phyloP scores from a whole-genome alignment of 2,888 invertebrate species.

The Dendrolimus houi region DNA sequence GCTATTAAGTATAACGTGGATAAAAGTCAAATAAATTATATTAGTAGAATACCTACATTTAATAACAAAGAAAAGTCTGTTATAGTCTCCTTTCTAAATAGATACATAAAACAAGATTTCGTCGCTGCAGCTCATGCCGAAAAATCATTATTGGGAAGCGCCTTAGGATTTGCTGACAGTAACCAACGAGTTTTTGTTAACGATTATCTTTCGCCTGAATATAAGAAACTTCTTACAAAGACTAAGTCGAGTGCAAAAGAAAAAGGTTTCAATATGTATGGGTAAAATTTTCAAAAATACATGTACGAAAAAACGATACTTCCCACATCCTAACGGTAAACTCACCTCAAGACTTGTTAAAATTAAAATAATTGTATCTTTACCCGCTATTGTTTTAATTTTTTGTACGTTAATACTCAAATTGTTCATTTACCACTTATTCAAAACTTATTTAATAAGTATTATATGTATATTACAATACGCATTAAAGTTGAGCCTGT shows the following conservation, averaged over 20 bases:
- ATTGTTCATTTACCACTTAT: too few species aligned
- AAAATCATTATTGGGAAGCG: not conserved
- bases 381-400: too few species aligned
- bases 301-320: slow-evolving; percentile 9
- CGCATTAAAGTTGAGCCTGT: too few species aligned
- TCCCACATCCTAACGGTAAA: slow-evolving; percentile 2
- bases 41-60: not conserved
- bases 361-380: too few species aligned
- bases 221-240: slow-evolving; percentile 6
- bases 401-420: too few species aligned
- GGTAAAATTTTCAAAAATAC: slow-evolving; percentile 9
- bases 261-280: slow-evolving; percentile 5
- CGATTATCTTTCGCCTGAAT: slow-evolving; percentile 3
- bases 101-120: not conserved
- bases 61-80: not conserved
- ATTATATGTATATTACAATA: too few species aligned
- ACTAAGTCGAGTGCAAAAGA: slow-evolving; percentile 5
- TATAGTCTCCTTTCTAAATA: not conserved
- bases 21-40: not conserved
- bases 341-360: too few species aligned
- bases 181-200: slow-evolving; percentile 2
- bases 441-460: too few species aligned
- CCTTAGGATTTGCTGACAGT: not conserved
- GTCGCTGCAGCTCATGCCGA: not conserved
- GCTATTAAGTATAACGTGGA: not conserved